Conservation (phyloP, 2,888 invertebrate species). For the Agrotis ipsilon region DNA sequence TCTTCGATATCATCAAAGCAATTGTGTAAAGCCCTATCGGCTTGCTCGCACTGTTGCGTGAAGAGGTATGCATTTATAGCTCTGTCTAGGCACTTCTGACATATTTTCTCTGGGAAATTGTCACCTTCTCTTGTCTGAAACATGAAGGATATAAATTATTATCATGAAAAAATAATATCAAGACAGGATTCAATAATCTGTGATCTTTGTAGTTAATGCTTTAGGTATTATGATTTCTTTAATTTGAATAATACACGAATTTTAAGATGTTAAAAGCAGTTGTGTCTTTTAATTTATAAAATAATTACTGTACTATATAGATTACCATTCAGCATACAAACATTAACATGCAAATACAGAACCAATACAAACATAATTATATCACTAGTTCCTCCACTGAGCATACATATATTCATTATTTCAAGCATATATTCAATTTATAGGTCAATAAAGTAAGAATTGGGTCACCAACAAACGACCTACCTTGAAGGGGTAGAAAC, state of each 20-base stretch:
- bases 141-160: neutral
- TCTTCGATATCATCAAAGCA: slow-evolving; percentile 84
- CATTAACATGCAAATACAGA: too few species aligned
- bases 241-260: too few species aligned
- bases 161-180: neutral
- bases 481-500: slow-evolving; percentile 86
- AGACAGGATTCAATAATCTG: neutral
- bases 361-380: too few species aligned
- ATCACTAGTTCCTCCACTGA: too few species aligned
- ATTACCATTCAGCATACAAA: too few species aligned
- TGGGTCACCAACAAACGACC: slow-evolving; percentile 40
- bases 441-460: neutral
- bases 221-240: neutral
- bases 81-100: slow-evolving; percentile 79
- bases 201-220: neutral
- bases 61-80: slow-evolving; percentile 82
- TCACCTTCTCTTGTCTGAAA: slow-evolving; percentile 78
- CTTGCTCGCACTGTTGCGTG: slow-evolving; percentile 83
- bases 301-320: too few species aligned
- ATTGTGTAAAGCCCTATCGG: slow-evolving; percentile 82
- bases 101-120: slow-evolving; percentile 83
- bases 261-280: too few species aligned
- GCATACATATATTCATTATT: too few species aligned
- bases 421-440: too few species aligned
- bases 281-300: too few species aligned